These are phyloP conservation scores for Cryptocheilus praepositus DNA, from an alignment of 2,888 invertebrate species.

Conservation along the genomic window DNA sequence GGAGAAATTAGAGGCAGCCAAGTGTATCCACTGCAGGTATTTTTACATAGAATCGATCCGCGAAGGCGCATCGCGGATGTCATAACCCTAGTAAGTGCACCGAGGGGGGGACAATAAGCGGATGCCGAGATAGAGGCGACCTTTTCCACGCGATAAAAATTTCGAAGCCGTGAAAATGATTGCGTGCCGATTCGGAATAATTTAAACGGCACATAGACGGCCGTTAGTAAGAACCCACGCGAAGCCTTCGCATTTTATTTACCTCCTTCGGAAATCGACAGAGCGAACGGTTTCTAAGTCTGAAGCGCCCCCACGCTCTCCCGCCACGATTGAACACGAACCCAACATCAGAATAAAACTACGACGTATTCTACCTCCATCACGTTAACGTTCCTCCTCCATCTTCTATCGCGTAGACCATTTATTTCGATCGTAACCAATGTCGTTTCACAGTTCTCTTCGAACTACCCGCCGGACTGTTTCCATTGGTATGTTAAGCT, in stretches of 20 bases:
- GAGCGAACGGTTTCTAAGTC: conserved; percentile 29
- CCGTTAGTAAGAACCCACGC: conserved; percentile 13
- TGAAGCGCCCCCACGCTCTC: conserved; percentile 12
- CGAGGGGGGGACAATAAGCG: too few relatives aligned
- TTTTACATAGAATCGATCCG: too few relatives aligned
- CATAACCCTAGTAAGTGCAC: too few relatives aligned
- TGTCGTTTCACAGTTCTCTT: conserved; percentile 53
- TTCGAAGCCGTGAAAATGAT: background rate
- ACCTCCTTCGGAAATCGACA: conserved; percentile 44
- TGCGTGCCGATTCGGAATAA: conserved; percentile 3
- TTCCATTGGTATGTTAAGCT: conserved; percentile 31
- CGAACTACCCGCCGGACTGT: conserved; percentile 41
- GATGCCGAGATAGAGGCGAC: too few relatives aligned
- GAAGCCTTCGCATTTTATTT: conserved; percentile 36
- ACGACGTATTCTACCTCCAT: conserved; percentile 55
- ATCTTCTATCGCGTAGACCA: conserved; percentile 58
- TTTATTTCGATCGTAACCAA: conserved; percentile 62
- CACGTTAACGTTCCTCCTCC: conserved; percentile 64
- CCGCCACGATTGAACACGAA: conserved; percentile 56
- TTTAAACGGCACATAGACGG: background rate
- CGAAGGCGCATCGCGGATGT: too few relatives aligned
- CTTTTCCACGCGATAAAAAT: background rate
- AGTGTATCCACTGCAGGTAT: too few relatives aligned
- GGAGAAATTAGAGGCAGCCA: too few relatives aligned
- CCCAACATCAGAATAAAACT: conserved; percentile 60